Evolutionary conservation across 1,140 invertebrate species (phyloP).

Genomic region (Drosophila ambigua): DNA sequence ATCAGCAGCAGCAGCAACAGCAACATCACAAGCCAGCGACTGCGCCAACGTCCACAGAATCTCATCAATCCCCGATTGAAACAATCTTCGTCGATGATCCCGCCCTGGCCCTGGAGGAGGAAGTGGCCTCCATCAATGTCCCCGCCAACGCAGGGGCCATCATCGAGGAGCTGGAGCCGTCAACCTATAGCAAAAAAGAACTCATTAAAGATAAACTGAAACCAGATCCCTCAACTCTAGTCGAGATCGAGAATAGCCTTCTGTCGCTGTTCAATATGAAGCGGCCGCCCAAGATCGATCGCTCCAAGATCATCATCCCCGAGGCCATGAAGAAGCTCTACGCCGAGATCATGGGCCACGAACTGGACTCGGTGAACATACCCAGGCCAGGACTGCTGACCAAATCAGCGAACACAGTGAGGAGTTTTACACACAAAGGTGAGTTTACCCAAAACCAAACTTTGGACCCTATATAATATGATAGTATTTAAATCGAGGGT

Average conservation of each 20-base stretch:
- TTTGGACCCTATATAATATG: background rate
- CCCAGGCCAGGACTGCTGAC: constrained; percentile 88
- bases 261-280: constrained; percentile 91
- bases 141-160: constrained; percentile 61
- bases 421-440: constrained; percentile 93
- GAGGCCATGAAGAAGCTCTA: constrained; percentile 92
- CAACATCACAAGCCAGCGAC: constrained; percentile 39
- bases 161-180: constrained; percentile 67
- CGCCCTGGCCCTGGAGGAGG: constrained; percentile 29
- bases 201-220: constrained; percentile 76
- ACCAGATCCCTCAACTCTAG: constrained; percentile 83
- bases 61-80: constrained; percentile 47
- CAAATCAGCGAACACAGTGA: constrained; percentile 92
- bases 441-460: constrained; percentile 62
- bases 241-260: constrained; percentile 88
- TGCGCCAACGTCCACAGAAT: constrained; percentile 31
- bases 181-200: constrained; percentile 78
- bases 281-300: constrained; percentile 85
- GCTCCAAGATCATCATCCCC: constrained; percentile 87
- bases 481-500: background rate
- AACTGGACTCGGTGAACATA: constrained; percentile 86
- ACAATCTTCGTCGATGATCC: constrained; percentile 44
- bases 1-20: constrained; percentile 30
- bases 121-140: constrained; percentile 58
- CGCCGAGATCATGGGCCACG: constrained; percentile 86